Base-by-base conservation (phyloP, 2,113 vertebrate genomes). In the Vidua macroura region DNA sequence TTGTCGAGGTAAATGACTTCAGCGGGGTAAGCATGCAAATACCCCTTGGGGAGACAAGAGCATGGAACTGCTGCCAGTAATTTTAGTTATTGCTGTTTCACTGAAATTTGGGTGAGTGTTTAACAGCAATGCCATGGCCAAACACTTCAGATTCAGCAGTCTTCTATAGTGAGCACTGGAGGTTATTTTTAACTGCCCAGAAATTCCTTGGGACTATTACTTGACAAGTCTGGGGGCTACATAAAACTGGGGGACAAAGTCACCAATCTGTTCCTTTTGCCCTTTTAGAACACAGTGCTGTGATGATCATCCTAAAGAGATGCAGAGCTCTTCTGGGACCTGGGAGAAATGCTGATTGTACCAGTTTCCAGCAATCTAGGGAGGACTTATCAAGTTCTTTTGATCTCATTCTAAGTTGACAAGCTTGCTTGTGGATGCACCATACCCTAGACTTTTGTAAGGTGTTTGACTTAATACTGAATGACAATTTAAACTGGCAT, bases 401-500 rank as follows among this genome's bases (percentile, higher is more conserved):
- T 75, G 53, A 87, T 68, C 48, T 41, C 41, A 15, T 18, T 72
- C 27, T 60, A 66, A 37, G 31, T 11, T 72, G 82, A 85, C 41
- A 90, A 52, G 41, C 46, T 79, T 46, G 46, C 88, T 53, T 39
- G n/a, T 56, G 53, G 91, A 75, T 84, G 73, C 80, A 69, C 0
- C n/a, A 2, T 30, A 83, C 27, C 67, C 79, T 20, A 5, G 86
- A 77, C 58, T 80, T 58, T 5, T 46, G 23, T 53, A 58, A 91
- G 74, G 95, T 82, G 77, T 56, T 49, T 91, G 88, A 91, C 59
- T 85, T 96, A 79, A 92, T 74, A 24, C 78, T 0, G 0, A 39
- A 25, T 35, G 87, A 88, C 92, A 93, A 39, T 80, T 95, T 92
- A 62, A 93, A 93, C 62, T 82, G 73, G 52, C 37, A 44, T 72